These are phyloP conservation scores for Meiosimyza platycephala DNA, from an alignment of 2,888 invertebrate genomes.

Conservation along the genomic window DNA sequence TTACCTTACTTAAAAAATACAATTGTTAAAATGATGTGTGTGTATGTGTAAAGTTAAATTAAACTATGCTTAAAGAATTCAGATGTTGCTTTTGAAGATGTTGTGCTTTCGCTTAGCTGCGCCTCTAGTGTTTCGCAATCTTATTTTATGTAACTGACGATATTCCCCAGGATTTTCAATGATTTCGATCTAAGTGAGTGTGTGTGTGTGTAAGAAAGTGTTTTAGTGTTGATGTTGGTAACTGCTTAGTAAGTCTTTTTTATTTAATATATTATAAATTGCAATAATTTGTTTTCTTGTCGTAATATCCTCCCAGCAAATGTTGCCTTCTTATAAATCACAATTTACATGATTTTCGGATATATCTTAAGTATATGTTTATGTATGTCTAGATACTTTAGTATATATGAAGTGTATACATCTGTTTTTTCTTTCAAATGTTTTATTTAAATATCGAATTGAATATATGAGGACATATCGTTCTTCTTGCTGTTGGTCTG, in stretches of 20 bases:
- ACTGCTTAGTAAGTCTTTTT: slow-evolving; percentile 24
- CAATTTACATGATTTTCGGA: slow-evolving; percentile 27
- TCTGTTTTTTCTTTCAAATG: slow-evolving; percentile 29
- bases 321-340: background rate
- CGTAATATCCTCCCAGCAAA: background rate
- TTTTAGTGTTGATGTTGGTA: slow-evolving; percentile 11
- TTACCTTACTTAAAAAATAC: too few relatives aligned
- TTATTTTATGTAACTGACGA: background rate
- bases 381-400: slow-evolving; percentile 33
- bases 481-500: slow-evolving; percentile 32
- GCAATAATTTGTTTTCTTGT: background rate
- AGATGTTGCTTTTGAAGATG: background rate
- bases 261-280: slow-evolving; percentile 28
- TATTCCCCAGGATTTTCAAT: background rate
- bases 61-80: too few relatives aligned
- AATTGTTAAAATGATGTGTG: background rate
- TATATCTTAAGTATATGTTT: slow-evolving; percentile 26
- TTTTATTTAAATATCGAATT: slow-evolving; percentile 11
- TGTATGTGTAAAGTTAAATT: slow-evolving; percentile 9
- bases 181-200: slow-evolving; percentile 14
- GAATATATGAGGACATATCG: slow-evolving; percentile 35
- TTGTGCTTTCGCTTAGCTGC: background rate
- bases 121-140: background rate
- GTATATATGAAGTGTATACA: slow-evolving; percentile 44
- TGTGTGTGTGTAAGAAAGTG: slow-evolving; percentile 22